A percentile compares a stretch with the other conserved stretches of the same genome.
Conservation (phyloP, 2,797 vertebrate genomes). For the Falco rusticolus region DNA sequence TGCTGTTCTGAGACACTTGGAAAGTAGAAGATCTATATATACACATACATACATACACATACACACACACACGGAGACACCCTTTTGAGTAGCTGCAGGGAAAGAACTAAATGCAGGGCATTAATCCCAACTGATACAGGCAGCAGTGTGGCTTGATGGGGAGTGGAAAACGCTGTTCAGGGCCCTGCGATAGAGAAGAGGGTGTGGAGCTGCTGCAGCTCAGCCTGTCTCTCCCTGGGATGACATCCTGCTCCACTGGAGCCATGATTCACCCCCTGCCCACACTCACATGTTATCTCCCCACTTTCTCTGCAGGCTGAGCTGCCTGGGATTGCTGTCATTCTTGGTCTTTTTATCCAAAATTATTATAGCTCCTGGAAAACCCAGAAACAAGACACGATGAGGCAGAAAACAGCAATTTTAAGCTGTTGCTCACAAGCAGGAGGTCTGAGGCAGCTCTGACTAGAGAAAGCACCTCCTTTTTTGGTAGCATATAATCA, state of each 20-base stretch:
- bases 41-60: neutral
- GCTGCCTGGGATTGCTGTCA: slow-evolving; percentile 46
- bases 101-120: neutral
- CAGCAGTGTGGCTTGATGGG: neutral
- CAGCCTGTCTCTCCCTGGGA: slow-evolving; percentile 1
- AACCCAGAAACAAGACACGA: neutral
- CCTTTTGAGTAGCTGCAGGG: neutral
- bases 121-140: neutral
- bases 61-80: no score
- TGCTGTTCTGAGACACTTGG: neutral
- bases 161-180: neutral
- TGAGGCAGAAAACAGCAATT: slow-evolving; percentile 50
- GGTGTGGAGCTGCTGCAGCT: neutral
- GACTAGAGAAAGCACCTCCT: slow-evolving; percentile 66
- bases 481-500: slow-evolving; percentile 76
- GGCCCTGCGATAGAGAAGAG: neutral
- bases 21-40: neutral
- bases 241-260: neutral
- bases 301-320: neutral
- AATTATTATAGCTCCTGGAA: slow-evolving; percentile 22
- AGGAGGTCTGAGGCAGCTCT: slow-evolving; percentile 48
- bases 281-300: neutral
- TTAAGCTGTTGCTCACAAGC: slow-evolving; percentile 42
- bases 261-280: neutral
- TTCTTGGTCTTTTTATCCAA: slow-evolving; percentile 29